Base-by-base conservation (phyloP, 2,888 invertebrate genomes). In the Hartigia nigra region DNA sequence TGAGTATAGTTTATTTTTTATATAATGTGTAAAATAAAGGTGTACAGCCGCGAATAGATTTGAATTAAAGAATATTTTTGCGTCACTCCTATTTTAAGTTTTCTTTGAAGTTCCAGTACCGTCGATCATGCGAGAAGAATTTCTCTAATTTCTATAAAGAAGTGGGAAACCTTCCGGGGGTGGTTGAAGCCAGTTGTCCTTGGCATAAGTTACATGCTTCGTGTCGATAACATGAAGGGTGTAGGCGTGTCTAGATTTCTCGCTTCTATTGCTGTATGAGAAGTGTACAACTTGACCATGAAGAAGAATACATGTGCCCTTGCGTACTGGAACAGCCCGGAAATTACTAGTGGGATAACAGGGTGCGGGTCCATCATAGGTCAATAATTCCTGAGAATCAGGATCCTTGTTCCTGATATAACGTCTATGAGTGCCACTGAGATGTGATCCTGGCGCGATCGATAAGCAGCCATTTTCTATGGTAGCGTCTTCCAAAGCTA, bases 271-370 rank as follows among this genome's bases (percentile, higher is more conserved):
- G 12, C 93, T 93, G 77, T 96, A 96, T 88, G 98, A 99, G 90
- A 96, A 96, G 91, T 99, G 99, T 0, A 99, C 96, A 0, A 98
- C 97, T 89, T 96, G 95, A 0, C 98, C 98, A 89, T 99, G 97
- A 81, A 99, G 96, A 70, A 99, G 90, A 77, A 99, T 95, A 85
- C 97, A 96, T 2, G 96, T 95, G 72, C 98, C 98, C 95, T 96
- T 97, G 82, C 93, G 94, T 1, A 98, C 97, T 39, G 97, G 96
- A 72, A 96, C 94, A 0, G 98, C 93, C 0, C 95, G 94, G 89
- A 97, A 98, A 86, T 94, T 95, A 0, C 95, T 95, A 77, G 94
- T 92, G 11, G 95, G 95, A 88, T 97, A 97, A 78, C 94, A 92
- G 0, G 95, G 95, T 31, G 93, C 94, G 0, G 95, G 93, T 76